A percentile compares a stretch with the other conserved stretches of the same genome.
These are phyloP conservation scores for Ornithorhynchus anatinus DNA, from an alignment of 2,113 vertebrate species.

Conservation along the genomic window DNA sequence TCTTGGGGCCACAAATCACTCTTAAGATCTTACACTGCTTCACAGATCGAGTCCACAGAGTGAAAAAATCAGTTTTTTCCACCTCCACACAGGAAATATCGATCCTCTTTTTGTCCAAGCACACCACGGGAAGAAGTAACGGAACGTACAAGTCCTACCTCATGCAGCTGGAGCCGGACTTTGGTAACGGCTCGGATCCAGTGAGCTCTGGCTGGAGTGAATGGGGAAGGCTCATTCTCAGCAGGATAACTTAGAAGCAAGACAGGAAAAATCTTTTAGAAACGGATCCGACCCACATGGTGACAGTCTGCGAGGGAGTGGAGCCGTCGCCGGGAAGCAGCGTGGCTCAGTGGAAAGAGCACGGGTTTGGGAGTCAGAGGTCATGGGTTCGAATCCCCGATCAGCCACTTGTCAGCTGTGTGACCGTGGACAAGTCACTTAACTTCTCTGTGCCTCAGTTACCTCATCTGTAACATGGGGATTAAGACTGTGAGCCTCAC, in stretches of 20 bases:
- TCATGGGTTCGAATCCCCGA: no score
- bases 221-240: slow-evolving; percentile 74
- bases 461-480: no score
- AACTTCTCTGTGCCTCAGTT: no score
- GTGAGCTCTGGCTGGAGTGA: slow-evolving; percentile 82
- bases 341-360: no score
- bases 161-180: slow-evolving; percentile 88
- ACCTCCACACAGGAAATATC: background rate
- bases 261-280: slow-evolving; percentile 31
- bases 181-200: slow-evolving; percentile 96
- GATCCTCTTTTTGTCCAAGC: no score
- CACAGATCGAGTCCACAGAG: no score
- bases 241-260: slow-evolving; percentile 60
- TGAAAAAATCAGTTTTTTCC: background rate
- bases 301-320: slow-evolving; percentile 10
- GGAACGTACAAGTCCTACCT: slow-evolving; percentile 78
- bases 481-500: no score
- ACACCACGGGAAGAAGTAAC: background rate
- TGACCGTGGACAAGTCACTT: no score
- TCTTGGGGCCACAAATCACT: no score
- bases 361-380: no score
- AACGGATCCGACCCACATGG: slow-evolving; percentile 1
- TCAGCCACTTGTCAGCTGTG: no score
- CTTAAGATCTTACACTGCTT: no score
- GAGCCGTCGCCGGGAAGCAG: background rate